Base-by-base conservation (phyloP, 2,888 invertebrate species). In the Cephus spinipes region DNA sequence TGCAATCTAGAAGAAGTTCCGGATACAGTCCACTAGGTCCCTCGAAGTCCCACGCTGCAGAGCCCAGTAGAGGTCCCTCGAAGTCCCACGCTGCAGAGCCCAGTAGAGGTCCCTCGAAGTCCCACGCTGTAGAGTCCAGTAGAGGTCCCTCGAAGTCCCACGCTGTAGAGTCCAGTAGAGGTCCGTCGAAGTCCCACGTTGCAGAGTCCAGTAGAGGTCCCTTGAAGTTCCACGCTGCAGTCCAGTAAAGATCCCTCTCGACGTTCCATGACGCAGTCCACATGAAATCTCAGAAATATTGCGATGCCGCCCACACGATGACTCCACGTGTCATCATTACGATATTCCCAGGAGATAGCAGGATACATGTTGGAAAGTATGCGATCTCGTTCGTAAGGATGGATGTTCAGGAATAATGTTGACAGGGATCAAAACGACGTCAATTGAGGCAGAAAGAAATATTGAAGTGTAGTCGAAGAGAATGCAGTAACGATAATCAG, bases 191-290 rank as follows among this genome's bases (percentile, higher is more conserved):
- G 15, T 69, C 73, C 74, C 74, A 35, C 23, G 36, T 9, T 9
- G 78, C 2, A 4, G 78, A 35, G 35, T 78, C 78, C 71, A 40
- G 30, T 1, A 30, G 33, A n/a, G 1, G 15, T 40, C 33, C 32
- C 12, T 31, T 34, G 15, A 12, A 35, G 35, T 35, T 12, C 35
- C 35, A 35, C 23, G 36, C 12, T 9, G 78, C 15, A 4, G 78
- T 78, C 84, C 81, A 79, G 76, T 74, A 80, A 81, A 83, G 30
- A 69, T 80, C 83, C 80, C 80, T 74, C 40, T 12, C 4, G 30
- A 69, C 1, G 12, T 30, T 2, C 32, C 32, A 30, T 15, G 71
- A 30, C 15, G 71, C 15, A 31, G 32, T 33, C 71, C 71, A 33
- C 31, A 32, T 71, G 33, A 31, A 31, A 71, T 55, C 23, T 55